phyloP scores from a whole-genome alignment of 2,113 vertebrate species.

The Mastomys natalensis region DNA sequence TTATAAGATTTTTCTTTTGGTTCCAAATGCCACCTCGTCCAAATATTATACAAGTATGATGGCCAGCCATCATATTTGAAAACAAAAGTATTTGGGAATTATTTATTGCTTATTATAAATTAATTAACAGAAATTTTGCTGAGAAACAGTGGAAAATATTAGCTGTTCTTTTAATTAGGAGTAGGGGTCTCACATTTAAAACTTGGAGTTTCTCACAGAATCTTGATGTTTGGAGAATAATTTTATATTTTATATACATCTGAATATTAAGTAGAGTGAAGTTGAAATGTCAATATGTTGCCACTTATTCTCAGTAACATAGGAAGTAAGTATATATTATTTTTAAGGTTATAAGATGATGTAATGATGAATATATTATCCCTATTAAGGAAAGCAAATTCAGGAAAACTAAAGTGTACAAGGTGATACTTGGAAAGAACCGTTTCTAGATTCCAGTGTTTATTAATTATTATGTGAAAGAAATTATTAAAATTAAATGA shows the following conservation, averaged over 20 bases:
- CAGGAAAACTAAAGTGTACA: neutral
- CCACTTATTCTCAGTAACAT: neutral
- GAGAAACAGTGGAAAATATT: neutral
- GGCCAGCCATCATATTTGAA: neutral
- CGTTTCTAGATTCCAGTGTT: neutral
- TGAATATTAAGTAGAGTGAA: neutral
- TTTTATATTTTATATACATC: neutral
- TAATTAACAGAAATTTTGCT: neutral
- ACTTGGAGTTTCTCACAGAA: neutral
- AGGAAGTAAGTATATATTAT: neutral
- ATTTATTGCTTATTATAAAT: neutral
- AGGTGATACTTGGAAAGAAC: neutral
- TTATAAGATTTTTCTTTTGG: neutral
- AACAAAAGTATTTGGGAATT: neutral
- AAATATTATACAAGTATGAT: neutral
- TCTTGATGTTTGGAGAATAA: neutral
- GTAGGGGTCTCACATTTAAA: neutral
- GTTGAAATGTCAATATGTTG: neutral
- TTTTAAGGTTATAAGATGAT: neutral
- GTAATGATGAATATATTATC: neutral
- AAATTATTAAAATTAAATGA: neutral
- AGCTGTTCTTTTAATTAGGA: neutral
- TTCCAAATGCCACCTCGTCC: neutral
- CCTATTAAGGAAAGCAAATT: neutral
- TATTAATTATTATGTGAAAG: no score